Evolutionary conservation across 2,113 vertebrate genomes (phyloP), one percentile per base, ranked within the genome.

Genomic region (Lasiurus cinereus): DNA sequence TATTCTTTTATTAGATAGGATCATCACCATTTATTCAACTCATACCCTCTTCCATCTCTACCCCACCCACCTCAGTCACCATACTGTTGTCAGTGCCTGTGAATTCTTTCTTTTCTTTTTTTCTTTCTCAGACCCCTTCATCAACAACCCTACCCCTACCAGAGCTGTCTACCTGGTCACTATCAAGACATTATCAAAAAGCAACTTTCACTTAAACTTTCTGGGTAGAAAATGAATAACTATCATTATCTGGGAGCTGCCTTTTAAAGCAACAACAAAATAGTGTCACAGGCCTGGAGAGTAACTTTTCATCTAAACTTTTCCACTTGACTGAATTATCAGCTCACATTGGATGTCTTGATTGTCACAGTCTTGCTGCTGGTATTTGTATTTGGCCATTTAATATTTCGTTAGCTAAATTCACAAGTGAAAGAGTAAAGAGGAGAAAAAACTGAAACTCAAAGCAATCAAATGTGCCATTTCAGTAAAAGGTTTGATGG

Each of bases 391-490:
- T 50, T 92, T 93, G 12, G 14, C 5, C 16, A 79, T 70, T 96
- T 88, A 72, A 62, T 82, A 82, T 92, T 87, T 90, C 52, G 94
- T 92, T 92, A 96, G 54, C 10, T 90, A 93, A 92, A 93, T 85
- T 93, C 48, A 62, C 22, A 88, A 43, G 77, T 46, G 31, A 89
- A 87, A 70, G n/a, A 83, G 56, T 22, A 85, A 59, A 59, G n/a
- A 19, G 15, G 43, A 3, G 9, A 24, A 33, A 43, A 43, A 36
- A 4, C n/a, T 21, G n/a, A 93, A 64, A 6, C 39, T 83, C 62
- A 52, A 76, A 83, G 88, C 59, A 96, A 88, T 92, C 90, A 92
- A 88, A 82, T 11, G 12, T 64, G 67, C 2, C 10, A 66, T 94
- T 93, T 95, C 27, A 84, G 80, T 92, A 95, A 94, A 92, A 85